Evolutionary conservation across 64 coral and sea anemone species (phyloP).

Genomic region (Pocillopora damicornis): DNA sequence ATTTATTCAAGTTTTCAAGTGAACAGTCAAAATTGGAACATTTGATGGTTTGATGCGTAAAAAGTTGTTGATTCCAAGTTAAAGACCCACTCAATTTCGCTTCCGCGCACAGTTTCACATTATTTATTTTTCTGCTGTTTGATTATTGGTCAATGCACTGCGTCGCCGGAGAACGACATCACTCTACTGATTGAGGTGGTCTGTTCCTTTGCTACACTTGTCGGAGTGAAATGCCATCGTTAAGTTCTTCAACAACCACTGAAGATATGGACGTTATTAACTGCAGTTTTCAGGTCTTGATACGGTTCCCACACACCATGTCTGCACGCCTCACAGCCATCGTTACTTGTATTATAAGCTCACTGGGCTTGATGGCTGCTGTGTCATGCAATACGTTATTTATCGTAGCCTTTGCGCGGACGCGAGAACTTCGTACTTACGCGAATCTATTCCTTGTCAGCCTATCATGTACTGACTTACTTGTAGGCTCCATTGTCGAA

Average conservation of each 20-base stretch:
- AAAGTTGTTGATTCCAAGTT: not conserved
- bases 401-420: constrained; percentile 35
- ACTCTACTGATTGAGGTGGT: not conserved
- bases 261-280: constrained; percentile 13
- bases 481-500: constrained; percentile 45
- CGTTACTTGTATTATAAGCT: not conserved
- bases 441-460: constrained; percentile 47
- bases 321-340: constrained; percentile 1
- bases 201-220: not conserved
- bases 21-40: not conserved
- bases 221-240: not conserved
- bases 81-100: not conserved
- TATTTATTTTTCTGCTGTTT: not conserved
- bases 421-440: constrained; percentile 17
- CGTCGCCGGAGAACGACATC: not conserved
- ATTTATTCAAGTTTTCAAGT: not conserved
- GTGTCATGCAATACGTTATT: constrained; percentile 36
- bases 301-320: constrained; percentile 7
- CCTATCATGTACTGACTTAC: constrained; percentile 51
- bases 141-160: not conserved
- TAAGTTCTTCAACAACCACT: not conserved
- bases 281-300: constrained; percentile 21
- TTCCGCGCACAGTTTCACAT: not conserved
- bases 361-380: not conserved
- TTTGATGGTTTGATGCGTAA: not conserved